Evolutionary conservation across 1,140 invertebrate genomes (phyloP).

Genomic region (Phortica variegata): DNA sequence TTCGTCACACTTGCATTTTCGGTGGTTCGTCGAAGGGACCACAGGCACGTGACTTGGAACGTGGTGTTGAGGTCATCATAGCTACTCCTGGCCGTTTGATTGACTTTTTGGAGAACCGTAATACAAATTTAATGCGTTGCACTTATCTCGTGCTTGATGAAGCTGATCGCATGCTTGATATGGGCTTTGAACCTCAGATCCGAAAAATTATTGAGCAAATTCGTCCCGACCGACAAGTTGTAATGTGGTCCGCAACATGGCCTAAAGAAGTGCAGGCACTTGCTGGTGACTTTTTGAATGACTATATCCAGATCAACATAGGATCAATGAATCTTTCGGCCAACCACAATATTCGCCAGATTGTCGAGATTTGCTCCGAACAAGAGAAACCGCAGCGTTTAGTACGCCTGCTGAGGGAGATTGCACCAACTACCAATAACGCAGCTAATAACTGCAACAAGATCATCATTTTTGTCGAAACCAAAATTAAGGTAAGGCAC

Average conservation of each 20-base stretch:
- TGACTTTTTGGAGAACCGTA: slow-evolving; percentile 92
- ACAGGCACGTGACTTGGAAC: slow-evolving; percentile 88
- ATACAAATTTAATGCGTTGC: slow-evolving; percentile 85
- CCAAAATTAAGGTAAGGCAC: slow-evolving; percentile 78
- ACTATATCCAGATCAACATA: slow-evolving; percentile 92
- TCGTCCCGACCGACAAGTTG: slow-evolving; percentile 87
- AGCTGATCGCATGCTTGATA: slow-evolving; percentile 85
- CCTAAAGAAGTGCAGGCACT: slow-evolving; percentile 94
- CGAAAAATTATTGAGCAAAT: slow-evolving; percentile 97
- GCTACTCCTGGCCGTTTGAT: slow-evolving; percentile 96
- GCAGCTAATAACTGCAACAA: slow-evolving; percentile 80
- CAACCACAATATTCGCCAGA: slow-evolving; percentile 97
- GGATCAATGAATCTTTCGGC: slow-evolving; percentile 90
- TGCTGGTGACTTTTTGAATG: slow-evolving; percentile 90
- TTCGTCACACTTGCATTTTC: slow-evolving; percentile 94
- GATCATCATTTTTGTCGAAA: slow-evolving; percentile 97
- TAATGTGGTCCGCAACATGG: slow-evolving; percentile 99
- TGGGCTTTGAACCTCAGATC: slow-evolving; percentile 99
- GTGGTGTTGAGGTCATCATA: slow-evolving; percentile 89
- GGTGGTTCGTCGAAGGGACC: slow-evolving; percentile 95
- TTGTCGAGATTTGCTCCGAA: slow-evolving; percentile 92
- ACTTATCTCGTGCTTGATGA: slow-evolving; percentile 98
- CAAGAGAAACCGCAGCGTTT: slow-evolving; percentile 84
- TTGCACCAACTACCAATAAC: slow-evolving; percentile 62
- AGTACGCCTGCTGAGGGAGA: slow-evolving; percentile 79